Evolutionary conservation across 2,113 vertebrate species (phyloP), one percentile per base, ranked within the genome.

Genomic region (Aspiorhynchus laticeps): DNA sequence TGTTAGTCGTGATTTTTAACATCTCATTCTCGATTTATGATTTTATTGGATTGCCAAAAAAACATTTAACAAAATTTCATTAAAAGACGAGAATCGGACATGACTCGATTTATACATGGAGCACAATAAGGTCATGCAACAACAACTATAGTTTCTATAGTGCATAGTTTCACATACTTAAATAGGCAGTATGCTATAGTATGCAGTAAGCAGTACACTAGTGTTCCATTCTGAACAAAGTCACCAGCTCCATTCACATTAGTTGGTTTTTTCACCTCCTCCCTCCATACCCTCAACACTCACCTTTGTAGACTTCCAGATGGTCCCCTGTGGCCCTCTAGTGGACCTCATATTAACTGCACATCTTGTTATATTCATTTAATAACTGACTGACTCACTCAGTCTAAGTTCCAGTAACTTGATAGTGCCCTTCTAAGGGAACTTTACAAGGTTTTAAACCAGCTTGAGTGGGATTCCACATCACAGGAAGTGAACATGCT

Each of bases 271-370:
- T 83, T 63, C 19, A 83, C 63, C 46, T 53, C 12, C 46, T 53
- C 28, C 26, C 41, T 36, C 53, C 46, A 56, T n/a, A 56, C 4
- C 77, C 84, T 78, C 84, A 78, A 53, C 6, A 21, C 36, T 61
- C 53, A 83, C 41, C 74, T 82, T 36, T 36, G 41, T 73, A 24
- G 43, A 36, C 19, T 71, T 53, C n/a, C 77, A 56, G 24, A 71
- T 69, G 73, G 79, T 83, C 69, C 67, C 33, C 28, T 76, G 67
- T 83, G 80, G 48, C 80, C 80, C 80, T 65, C 86, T 83, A 63
- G 73, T 87, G 79, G 80, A 26, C 65, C 53, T 83, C 86, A 65
- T 75, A 63, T 73, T 61, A 48, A 75, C 67, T 83, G 67, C 69
- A 78, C 43, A 78, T 31, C 26, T 51, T 78, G 69, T n/a, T 36